phyloP scores from a whole-genome alignment of 92 coral and sea anemone species.

The Phymanthus crucifer region DNA sequence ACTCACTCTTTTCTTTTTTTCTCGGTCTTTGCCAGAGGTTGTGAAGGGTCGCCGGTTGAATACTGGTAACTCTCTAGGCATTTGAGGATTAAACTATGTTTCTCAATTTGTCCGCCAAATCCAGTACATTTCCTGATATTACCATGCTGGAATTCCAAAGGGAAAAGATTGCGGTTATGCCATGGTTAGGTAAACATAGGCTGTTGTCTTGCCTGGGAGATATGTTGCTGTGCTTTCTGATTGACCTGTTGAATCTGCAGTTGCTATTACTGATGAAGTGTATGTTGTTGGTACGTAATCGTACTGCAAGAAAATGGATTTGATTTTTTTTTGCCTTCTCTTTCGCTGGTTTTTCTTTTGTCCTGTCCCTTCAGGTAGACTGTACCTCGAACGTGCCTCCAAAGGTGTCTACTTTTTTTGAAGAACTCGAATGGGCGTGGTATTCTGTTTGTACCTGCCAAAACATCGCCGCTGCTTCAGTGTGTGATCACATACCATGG shows the following conservation, averaged over 20 bases:
- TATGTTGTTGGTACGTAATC: background rate
- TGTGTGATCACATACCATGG: conserved; percentile 32
- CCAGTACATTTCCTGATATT: conserved; percentile 48
- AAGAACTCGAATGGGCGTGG: background rate
- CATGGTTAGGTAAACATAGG: conserved; percentile 23
- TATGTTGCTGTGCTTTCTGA: background rate
- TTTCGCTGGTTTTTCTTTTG: conserved; percentile 32
- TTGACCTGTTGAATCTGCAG: background rate
- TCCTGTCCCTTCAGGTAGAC: conserved; percentile 33
- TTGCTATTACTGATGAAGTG: conserved; percentile 5
- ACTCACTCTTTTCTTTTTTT: background rate
- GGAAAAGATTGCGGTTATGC: conserved; percentile 43
- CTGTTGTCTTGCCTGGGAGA: background rate
- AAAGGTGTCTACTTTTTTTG: conserved; percentile 22
- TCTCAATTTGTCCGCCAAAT: conserved; percentile 37
- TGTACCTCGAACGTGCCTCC: conserved; percentile 12
- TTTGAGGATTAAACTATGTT: conserved; percentile 34
- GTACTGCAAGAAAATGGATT: too few relatives aligned
- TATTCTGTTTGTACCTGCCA: conserved; percentile 14
- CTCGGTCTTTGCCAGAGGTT: conserved; percentile 46
- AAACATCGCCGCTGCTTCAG: conserved; percentile 29
- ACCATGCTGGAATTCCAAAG: conserved; percentile 49
- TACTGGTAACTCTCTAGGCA: conserved; percentile 55
- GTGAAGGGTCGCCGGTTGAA: conserved; percentile 49
- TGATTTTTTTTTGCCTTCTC: background rate